Evolutionary conservation across 2,888 invertebrate species (phyloP).

Genomic region (Lasioglossum morio): DNA sequence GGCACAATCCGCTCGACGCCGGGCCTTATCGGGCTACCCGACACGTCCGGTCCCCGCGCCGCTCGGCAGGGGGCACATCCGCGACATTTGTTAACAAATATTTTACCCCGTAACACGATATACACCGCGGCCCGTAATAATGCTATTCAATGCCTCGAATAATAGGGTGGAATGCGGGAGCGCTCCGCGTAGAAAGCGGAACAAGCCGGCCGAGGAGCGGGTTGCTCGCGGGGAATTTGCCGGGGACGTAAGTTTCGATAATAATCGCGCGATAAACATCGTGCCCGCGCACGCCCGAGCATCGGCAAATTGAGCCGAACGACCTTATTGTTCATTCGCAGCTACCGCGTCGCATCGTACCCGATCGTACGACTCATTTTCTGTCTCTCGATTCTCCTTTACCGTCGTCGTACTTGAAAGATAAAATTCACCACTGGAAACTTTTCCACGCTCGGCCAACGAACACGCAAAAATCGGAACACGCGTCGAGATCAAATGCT

Average conservation of each 20-base stretch:
- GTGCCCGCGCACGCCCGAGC: neutral
- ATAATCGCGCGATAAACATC: slow-evolving; percentile 45
- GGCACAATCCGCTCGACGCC: slow-evolving; percentile 49
- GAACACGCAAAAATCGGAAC: slow-evolving; percentile 41
- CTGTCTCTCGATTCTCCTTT: neutral
- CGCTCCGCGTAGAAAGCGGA: slow-evolving; percentile 36
- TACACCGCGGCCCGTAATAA: slow-evolving; percentile 51
- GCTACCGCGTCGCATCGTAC: neutral
- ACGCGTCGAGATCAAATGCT: slow-evolving; percentile 53
- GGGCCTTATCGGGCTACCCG: slow-evolving; percentile 63
- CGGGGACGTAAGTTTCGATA: slow-evolving; percentile 27
- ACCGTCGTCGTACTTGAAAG: neutral
- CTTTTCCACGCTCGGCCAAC: slow-evolving; percentile 19
- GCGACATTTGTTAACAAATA: slow-evolving; percentile 78
- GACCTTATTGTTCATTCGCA: slow-evolving; percentile 5
- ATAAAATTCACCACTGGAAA: slow-evolving; percentile 21
- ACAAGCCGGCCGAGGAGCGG: neutral
- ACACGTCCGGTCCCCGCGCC: slow-evolving; percentile 51
- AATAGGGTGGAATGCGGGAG: slow-evolving; percentile 44
- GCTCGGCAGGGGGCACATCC: slow-evolving; percentile 67
- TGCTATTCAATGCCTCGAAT: slow-evolving; percentile 46
- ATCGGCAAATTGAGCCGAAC: slow-evolving; percentile 6
- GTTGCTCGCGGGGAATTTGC: neutral
- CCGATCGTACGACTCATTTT: neutral
- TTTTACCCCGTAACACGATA: slow-evolving; percentile 77